A percentile compares a stretch with the other conserved stretches of the same genome.
Evolutionary conservation across 2,797 vertebrate species (phyloP).

Genomic region (Capromys pilorides): DNA sequence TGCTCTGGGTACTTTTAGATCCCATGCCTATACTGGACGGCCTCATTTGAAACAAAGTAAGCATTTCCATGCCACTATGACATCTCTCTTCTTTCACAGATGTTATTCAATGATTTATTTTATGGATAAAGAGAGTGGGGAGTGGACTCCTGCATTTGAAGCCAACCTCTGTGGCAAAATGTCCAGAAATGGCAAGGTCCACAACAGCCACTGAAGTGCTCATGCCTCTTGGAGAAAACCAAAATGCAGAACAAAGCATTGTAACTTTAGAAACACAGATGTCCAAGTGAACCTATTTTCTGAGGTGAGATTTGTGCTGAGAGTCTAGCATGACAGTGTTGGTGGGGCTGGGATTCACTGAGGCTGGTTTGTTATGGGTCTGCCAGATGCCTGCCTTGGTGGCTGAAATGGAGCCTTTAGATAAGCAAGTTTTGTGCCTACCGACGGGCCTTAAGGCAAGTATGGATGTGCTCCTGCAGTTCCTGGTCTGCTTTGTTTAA

Average conservation of each 20-base stretch:
- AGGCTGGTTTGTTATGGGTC: not conserved
- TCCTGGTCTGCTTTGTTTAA: not conserved
- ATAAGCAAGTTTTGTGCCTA: not conserved
- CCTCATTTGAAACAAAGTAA: not conserved
- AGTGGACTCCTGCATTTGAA: not conserved
- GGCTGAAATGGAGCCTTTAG: not conserved
- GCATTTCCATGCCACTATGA: not conserved
- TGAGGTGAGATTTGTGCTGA: not conserved
- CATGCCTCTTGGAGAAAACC: not conserved
- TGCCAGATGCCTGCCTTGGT: not conserved
- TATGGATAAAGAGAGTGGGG: not conserved
- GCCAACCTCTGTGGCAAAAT: not conserved
- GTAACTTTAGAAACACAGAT: slow-evolving; percentile 6
- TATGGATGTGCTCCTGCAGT: not conserved
- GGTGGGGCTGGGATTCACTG: not conserved
- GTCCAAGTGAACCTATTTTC: not conserved
- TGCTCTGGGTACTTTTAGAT: not conserved
- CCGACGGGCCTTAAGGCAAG: not conserved
- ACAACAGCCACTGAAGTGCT: not conserved
- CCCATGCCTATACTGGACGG: not conserved
- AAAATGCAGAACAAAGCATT: not conserved
- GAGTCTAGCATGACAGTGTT: not conserved
- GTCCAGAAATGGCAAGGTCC: not conserved
- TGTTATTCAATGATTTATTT: not conserved
- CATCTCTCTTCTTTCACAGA: not conserved